Conservation (phyloP, 1,140 invertebrate genomes). For the Caerostris darwini region DNA sequence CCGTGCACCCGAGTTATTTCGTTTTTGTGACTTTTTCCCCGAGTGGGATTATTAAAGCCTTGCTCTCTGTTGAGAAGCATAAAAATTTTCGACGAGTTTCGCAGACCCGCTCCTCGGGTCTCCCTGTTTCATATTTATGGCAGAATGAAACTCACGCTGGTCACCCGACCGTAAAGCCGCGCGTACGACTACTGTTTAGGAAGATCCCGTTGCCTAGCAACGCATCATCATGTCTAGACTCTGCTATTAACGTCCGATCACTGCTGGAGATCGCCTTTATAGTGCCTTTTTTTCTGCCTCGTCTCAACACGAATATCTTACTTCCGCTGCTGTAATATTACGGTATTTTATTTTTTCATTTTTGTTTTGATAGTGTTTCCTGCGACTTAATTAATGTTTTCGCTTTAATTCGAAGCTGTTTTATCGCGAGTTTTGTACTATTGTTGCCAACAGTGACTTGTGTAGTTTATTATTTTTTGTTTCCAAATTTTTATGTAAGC, state of each 20-base stretch:
- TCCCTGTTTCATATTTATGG: constrained; percentile 7
- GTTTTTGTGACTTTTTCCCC: background rate
- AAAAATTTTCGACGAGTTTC: background rate
- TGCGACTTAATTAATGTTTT: background rate
- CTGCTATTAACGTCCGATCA: constrained; percentile 34
- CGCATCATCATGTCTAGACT: constrained; percentile 40
- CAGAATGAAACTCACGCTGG: background rate
- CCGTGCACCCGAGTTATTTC: background rate
- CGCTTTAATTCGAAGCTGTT: background rate
- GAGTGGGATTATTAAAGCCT: constrained; percentile 1
- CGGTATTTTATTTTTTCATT: background rate
- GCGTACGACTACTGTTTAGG: background rate
- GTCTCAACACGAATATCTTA: background rate
- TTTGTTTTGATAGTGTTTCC: background rate
- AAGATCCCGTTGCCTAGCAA: constrained; percentile 33
- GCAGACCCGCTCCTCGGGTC: background rate
- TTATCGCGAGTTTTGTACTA: background rate
- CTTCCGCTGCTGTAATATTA: background rate
- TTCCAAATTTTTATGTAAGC: too few species aligned
- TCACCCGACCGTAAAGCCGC: background rate
- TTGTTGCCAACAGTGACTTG: too few species aligned
- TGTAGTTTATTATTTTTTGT: too few species aligned
- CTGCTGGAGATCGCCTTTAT: background rate
- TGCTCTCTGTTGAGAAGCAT: background rate
- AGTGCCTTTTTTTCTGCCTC: background rate